phyloP scores from a whole-genome alignment of 2,797 vertebrate genomes.

The Synanceia verrucosa region DNA sequence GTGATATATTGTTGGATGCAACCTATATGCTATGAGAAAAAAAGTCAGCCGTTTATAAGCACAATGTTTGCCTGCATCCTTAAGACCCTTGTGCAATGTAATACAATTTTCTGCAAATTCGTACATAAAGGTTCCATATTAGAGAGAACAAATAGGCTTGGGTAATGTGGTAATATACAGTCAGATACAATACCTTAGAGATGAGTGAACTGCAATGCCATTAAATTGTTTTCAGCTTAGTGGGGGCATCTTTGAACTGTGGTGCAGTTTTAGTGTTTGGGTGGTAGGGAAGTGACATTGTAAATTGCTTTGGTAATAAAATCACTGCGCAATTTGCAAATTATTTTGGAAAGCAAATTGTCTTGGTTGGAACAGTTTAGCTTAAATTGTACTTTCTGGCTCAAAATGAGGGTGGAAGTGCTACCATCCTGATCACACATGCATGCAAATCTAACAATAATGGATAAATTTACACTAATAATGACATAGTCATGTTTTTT shows the following conservation, averaged over 20 bases:
- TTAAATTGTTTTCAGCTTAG: background rate
- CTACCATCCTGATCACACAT: no score
- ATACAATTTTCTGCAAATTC: background rate
- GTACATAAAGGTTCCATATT: background rate
- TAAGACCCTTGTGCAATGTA: background rate
- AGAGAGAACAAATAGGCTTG: background rate
- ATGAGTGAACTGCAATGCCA: no score
- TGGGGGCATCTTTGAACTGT: background rate
- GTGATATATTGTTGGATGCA: constrained; percentile 13
- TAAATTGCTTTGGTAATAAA: background rate
- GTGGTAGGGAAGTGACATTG: background rate
- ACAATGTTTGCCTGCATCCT: background rate
- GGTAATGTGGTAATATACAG: no score
- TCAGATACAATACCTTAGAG: no score
- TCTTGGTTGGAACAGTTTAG: background rate
- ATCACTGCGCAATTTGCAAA: background rate
- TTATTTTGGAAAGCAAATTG: background rate
- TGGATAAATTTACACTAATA: no score
- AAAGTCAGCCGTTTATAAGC: background rate
- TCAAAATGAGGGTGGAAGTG: no score
- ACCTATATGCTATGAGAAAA: constrained; percentile 12
- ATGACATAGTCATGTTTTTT: no score
- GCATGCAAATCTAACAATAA: no score
- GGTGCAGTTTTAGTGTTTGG: background rate
- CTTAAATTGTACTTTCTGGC: background rate